Evolutionary conservation across 2,888 invertebrate genomes (phyloP).

Genomic region (Thereva unica): DNA sequence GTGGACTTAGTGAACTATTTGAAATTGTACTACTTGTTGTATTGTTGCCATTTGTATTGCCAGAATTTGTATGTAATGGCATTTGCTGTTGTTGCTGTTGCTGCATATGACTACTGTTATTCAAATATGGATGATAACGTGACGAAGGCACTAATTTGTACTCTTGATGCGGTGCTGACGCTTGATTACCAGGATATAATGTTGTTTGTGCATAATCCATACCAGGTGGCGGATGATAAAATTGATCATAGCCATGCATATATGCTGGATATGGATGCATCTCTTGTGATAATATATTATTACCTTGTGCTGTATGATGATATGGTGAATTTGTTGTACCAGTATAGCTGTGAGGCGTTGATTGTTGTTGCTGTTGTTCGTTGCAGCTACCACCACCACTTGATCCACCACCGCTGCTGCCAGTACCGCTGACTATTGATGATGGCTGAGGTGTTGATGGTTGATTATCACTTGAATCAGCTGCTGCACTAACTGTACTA

Average conservation of each 20-base stretch:
- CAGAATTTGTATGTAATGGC: conserved; percentile 4
- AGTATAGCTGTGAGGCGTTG: conserved; percentile 7
- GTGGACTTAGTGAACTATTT: conserved; percentile 54
- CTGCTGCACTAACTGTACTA: conserved; percentile 69
- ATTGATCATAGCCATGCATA: conserved; percentile 55
- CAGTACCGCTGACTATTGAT: neutral
- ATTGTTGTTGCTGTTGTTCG: conserved; percentile 11
- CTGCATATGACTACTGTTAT: conserved; percentile 40
- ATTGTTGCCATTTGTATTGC: conserved; percentile 38
- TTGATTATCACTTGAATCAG: conserved; percentile 73
- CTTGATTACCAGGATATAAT: conserved; percentile 32
- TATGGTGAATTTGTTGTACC: conserved; percentile 41
- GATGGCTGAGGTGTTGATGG: conserved; percentile 57
- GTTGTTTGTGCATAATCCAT: conserved; percentile 46
- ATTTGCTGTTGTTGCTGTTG: conserved; percentile 44
- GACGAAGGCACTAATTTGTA: conserved; percentile 47
- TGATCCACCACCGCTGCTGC: neutral
- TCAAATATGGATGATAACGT: conserved; percentile 44
- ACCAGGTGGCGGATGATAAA: conserved; percentile 51
- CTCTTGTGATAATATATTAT: conserved; percentile 41
- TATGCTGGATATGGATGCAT: conserved; percentile 50
- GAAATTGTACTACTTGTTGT: conserved; percentile 43
- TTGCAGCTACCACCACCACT: neutral
- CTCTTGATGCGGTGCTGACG: conserved; percentile 43
- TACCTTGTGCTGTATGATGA: conserved; percentile 36